Evolutionary conservation across 2,113 vertebrate species (phyloP).

Genomic region (Sinocyclocheilus anophthalmus): DNA sequence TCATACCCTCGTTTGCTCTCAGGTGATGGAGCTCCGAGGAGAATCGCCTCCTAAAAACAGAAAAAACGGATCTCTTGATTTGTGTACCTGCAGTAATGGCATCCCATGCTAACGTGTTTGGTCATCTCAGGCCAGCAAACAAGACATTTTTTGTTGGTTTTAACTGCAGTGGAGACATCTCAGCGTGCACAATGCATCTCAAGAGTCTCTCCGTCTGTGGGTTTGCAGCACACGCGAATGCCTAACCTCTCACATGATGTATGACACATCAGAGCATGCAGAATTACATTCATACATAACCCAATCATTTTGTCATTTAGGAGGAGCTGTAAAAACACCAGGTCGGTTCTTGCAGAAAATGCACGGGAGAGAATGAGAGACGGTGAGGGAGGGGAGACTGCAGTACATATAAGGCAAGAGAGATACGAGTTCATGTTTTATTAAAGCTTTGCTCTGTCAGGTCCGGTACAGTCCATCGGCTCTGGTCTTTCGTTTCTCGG

Average conservation of each 20-base stretch:
- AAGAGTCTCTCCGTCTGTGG: not conserved
- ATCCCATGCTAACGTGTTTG: constrained; percentile 10
- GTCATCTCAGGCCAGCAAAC: not conserved
- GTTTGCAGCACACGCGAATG: not conserved
- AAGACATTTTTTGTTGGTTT: constrained; percentile 20
- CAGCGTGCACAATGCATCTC: constrained; percentile 24
- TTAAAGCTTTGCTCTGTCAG: constrained; percentile 54
- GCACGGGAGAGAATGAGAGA: constrained; percentile 18
- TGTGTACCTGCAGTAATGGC: constrained; percentile 15
- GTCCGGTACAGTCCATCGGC: constrained; percentile 48
- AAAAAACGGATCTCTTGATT: not conserved
- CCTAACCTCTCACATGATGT: not conserved
- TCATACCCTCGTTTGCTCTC: not conserved
- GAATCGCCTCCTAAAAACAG: not conserved
- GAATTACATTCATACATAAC: constrained; percentile 67
- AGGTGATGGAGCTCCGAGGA: not conserved
- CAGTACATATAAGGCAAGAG: constrained; percentile 49
- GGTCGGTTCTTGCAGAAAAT: constrained; percentile 47
- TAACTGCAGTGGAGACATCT: constrained; percentile 12
- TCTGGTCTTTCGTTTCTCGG: constrained; percentile 34
- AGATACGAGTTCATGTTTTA: constrained; percentile 51
- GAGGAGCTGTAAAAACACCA: constrained; percentile 51
- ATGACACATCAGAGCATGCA: constrained; percentile 60
- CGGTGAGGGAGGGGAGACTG: constrained; percentile 2
- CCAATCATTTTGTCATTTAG: constrained; percentile 64